These are phyloP conservation scores for Hetaerina americana DNA, from an alignment of 1,140 invertebrate species.

Conservation along the genomic window DNA sequence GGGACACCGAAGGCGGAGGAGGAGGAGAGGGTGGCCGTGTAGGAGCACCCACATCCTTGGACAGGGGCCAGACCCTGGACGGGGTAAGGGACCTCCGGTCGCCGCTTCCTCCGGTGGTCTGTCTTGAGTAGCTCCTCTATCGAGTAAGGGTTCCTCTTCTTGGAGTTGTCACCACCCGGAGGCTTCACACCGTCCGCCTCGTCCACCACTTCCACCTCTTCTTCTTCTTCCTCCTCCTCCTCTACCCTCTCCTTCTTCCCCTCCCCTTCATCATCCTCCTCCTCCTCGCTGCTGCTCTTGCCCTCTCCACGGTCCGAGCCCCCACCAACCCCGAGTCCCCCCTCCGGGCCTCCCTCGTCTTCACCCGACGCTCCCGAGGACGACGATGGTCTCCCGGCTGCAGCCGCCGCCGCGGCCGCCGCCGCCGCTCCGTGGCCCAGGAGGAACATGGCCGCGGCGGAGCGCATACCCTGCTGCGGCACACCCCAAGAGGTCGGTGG, in stretches of 20 bases:
- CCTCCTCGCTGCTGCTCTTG: not conserved
- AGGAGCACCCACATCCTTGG: not conserved
- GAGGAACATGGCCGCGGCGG: not conserved
- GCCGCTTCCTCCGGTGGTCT: slow-evolving; percentile 6
- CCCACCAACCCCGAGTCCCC: not conserved
- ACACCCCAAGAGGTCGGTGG: not conserved
- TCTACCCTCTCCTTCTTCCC: slow-evolving; percentile 5
- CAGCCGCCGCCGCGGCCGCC: not conserved
- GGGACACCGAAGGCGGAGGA: not conserved
- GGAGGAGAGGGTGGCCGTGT: not conserved
- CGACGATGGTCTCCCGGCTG: not conserved
- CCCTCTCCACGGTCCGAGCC: not conserved
- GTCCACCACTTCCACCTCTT: slow-evolving; percentile 14
- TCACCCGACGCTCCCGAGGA: not conserved
- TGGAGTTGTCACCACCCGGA: slow-evolving; percentile 20
- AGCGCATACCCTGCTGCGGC: not conserved
- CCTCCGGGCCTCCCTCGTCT: not conserved
- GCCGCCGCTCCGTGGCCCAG: not conserved
- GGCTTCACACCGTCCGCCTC: slow-evolving; percentile 8
- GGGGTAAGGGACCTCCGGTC: not conserved
- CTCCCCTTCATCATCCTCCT: slow-evolving; percentile 4
- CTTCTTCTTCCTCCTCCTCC: slow-evolving; percentile 19
- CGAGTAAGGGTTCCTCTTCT: slow-evolving; percentile 68
- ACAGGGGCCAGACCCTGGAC: not conserved
- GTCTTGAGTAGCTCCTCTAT: slow-evolving; percentile 69